Percentiles rank a stretch among this genome's conserved stretches.
Evolutionary conservation across 2,113 vertebrate species (phyloP).

Genomic region (Scolopax mira): DNA sequence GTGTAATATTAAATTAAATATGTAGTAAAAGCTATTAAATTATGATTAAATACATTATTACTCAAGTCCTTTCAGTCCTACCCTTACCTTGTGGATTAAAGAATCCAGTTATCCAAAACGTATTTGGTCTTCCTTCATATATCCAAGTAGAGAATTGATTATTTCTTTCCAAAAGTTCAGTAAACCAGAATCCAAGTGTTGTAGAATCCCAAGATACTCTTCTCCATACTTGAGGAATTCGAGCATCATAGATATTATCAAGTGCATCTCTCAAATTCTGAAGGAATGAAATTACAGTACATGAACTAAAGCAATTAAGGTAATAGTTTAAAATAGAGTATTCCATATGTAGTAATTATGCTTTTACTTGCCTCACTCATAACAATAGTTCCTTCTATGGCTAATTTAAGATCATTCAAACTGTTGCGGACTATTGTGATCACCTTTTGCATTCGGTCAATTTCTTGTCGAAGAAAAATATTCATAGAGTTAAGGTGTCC

Average conservation of each 20-base stretch:
- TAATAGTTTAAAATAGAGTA: not conserved
- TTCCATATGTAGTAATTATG: not conserved
- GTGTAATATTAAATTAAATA: not conserved
- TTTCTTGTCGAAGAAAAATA: conserved; percentile 82
- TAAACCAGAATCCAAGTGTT: conserved; percentile 83
- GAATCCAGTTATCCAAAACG: conserved; percentile 83
- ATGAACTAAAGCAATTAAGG: not conserved
- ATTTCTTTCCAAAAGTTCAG: conserved; percentile 80
- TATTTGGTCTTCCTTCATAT: conserved; percentile 75
- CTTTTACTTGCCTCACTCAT: conserved; percentile 78
- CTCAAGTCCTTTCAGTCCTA: not conserved
- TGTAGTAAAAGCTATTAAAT: not conserved
- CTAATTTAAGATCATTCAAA: conserved; percentile 74
- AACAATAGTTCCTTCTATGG: conserved; percentile 81
- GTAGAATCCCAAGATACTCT: conserved; percentile 80
- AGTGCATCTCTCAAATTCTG: conserved; percentile 78
- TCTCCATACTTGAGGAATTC: conserved; percentile 77
- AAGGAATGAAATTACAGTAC: not conserved
- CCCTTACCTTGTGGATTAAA: conserved; percentile 80
- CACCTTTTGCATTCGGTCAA: conserved; percentile 79
- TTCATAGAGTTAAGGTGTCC: conserved; percentile 81
- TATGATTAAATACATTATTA: not conserved
- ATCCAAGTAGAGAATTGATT: conserved; percentile 75
- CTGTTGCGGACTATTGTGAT: conserved; percentile 70
- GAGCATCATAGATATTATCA: conserved; percentile 80